These are phyloP conservation scores for Chromoteleia sp. DNA, from an alignment of 2,888 invertebrate species.

Conservation along the genomic window DNA sequence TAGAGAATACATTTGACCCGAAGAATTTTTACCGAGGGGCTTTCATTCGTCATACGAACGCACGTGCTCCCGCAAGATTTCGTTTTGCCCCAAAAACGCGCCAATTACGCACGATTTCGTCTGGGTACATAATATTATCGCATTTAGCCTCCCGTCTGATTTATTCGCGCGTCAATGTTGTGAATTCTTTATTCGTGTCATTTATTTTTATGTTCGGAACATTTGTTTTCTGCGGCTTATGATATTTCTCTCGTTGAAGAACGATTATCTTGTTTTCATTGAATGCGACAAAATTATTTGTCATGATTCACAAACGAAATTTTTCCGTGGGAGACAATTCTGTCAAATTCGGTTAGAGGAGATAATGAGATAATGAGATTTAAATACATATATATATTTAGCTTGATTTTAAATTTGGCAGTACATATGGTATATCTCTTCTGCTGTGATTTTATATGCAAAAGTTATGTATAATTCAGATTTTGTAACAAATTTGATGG, in stretches of 20 bases:
- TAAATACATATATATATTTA: no score
- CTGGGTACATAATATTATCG: conserved; percentile 52
- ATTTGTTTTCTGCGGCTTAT: conserved; percentile 37
- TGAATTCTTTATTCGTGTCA: conserved; percentile 44
- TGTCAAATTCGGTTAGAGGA: no score
- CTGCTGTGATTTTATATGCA: no score
- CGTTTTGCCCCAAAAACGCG: conserved; percentile 40
- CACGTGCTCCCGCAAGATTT: conserved; percentile 63
- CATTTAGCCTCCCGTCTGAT: conserved; percentile 34
- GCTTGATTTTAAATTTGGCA: no score
- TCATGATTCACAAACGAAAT: conserved; percentile 15
- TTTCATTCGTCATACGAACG: conserved; percentile 58
- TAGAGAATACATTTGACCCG: conserved; percentile 53
- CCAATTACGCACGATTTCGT: conserved; percentile 52
- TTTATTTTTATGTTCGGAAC: conserved; percentile 43
- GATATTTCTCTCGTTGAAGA: conserved; percentile 17
- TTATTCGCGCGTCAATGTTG: conserved; percentile 43
- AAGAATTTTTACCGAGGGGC: conserved; percentile 51
- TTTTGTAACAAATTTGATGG: no score
- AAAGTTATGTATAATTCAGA: no score
- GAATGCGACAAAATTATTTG: conserved; percentile 40
- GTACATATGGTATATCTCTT: no score
- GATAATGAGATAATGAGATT: no score
- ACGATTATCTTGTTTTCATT: conserved; percentile 49
- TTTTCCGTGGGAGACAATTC: conserved; percentile 1